Evolutionary conservation across 1,140 invertebrate species (phyloP).

Genomic region (Meteorus sp.): DNA sequence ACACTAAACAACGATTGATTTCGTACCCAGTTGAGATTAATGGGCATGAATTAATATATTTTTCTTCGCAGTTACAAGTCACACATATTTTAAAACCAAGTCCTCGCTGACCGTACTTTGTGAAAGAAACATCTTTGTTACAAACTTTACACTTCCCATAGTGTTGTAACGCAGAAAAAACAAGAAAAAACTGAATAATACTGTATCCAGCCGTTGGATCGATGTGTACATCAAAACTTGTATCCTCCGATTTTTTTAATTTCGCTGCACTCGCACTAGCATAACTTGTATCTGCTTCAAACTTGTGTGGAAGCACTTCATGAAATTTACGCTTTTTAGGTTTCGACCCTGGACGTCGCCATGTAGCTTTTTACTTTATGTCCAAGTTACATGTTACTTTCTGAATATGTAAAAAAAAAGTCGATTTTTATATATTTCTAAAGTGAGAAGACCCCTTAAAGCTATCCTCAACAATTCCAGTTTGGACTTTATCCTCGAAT

Average conservation of each 20-base stretch:
- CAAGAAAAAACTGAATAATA: constrained; percentile 25
- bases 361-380: too few species aligned
- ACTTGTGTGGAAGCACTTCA: too few species aligned
- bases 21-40: constrained; percentile 31
- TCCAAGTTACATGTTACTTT: too few species aligned
- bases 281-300: too few species aligned
- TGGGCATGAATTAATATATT: constrained; percentile 29
- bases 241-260: constrained; percentile 12
- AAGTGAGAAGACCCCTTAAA: too few species aligned
- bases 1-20: constrained; percentile 34
- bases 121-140: constrained; percentile 27
- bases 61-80: constrained; percentile 27
- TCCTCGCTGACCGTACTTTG: constrained; percentile 27
- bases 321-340: too few species aligned
- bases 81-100: constrained; percentile 30
- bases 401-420: too few species aligned
- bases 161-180: constrained; percentile 24
- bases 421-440: too few species aligned
- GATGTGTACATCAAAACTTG: constrained; percentile 22
- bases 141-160: constrained; percentile 31
- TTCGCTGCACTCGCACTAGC: neutral
- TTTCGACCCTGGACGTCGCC: too few species aligned
- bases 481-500: too few species aligned
- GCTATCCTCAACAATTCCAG: too few species aligned
- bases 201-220: constrained; percentile 15